Percentiles rank a stretch among this genome's conserved stretches.
Evolutionary conservation across 2,113 vertebrate species (phyloP).

Genomic region (Tragelaphus buxtoni): DNA sequence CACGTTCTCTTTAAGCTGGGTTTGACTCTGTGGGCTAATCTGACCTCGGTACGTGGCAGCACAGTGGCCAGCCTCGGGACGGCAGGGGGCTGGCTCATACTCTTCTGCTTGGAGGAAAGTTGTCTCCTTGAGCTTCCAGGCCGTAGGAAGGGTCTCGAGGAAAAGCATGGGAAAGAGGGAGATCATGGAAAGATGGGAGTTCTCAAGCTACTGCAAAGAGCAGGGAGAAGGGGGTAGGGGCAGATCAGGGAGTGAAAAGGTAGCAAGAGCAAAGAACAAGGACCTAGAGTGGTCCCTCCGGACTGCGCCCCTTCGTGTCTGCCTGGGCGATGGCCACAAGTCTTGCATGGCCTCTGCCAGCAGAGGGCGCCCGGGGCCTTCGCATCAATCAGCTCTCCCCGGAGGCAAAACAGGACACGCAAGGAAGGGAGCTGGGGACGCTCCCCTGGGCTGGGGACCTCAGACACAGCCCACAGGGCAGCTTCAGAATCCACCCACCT

Average conservation of each 20-base stretch:
- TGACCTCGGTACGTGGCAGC: not conserved
- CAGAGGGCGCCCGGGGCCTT: conserved; percentile 68
- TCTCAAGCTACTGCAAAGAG: too few species aligned
- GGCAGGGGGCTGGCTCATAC: too few species aligned
- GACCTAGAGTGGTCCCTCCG: not conserved
- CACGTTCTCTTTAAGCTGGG: not conserved
- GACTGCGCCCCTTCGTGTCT: accelerated
- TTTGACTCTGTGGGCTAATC: not conserved
- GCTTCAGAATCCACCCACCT: not conserved
- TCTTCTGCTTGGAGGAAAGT: not conserved
- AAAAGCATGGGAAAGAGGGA: not conserved
- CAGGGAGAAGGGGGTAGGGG: not conserved
- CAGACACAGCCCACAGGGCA: not conserved
- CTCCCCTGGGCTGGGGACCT: not conserved
- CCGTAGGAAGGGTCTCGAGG: not conserved
- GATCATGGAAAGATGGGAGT: not conserved
- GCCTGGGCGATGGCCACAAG: accelerated
- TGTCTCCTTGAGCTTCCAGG: not conserved
- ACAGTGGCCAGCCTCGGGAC: too few species aligned
- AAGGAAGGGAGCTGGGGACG: not conserved
- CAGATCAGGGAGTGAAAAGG: accelerated
- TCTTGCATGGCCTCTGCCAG: conserved; percentile 5
- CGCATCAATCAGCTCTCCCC: not conserved
- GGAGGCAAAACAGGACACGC: not conserved
- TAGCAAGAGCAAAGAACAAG: not conserved